phyloP scores from a whole-genome alignment of 30 jellyfish, hydroid and myxozoan genomes.

The Pseudorhiza aurosa region DNA sequence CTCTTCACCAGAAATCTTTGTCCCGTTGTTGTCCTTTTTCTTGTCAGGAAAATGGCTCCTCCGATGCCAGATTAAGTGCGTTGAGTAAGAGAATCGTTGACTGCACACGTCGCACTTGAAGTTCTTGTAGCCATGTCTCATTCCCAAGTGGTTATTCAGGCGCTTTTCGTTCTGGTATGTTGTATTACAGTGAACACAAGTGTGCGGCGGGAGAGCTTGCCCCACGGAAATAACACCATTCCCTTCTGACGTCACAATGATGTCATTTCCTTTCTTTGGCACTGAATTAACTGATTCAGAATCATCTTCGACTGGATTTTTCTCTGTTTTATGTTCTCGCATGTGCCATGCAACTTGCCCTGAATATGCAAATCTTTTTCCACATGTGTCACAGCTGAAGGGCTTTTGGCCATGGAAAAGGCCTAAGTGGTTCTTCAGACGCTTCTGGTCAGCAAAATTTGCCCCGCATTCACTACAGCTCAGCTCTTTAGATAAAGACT shows the following conservation, averaged over 20 bases:
- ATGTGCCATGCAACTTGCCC: conserved; percentile 78
- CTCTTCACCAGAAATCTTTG: conserved; percentile 13
- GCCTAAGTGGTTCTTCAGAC: conserved; percentile 77
- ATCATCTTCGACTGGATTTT: background rate
- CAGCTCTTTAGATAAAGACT: background rate
- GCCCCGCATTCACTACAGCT: conserved; percentile 73
- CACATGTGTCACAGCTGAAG: conserved; percentile 66
- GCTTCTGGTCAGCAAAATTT: conserved; percentile 45
- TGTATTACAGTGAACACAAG: conserved; percentile 68
- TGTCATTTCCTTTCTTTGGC: background rate
- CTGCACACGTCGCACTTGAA: conserved; percentile 79
- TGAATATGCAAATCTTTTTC: conserved; percentile 68
- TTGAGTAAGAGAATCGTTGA: conserved; percentile 66
- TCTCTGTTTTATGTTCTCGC: conserved; percentile 59
- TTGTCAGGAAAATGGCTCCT: conserved; percentile 61
- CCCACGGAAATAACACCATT: conserved; percentile 1
- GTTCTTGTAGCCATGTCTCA: conserved; percentile 76
- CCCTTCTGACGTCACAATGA: background rate
- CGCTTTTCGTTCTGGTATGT: conserved; percentile 75
- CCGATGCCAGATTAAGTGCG: conserved; percentile 80
- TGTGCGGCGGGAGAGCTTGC: conserved; percentile 28
- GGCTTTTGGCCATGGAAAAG: conserved; percentile 78
- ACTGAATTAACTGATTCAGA: background rate
- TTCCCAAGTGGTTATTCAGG: conserved; percentile 82
- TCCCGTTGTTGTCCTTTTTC: conserved; percentile 10